Percentiles rank a stretch among this genome's conserved stretches.
phyloP scores from a whole-genome alignment of 2,888 invertebrate species.

The Cybosia mesomella region DNA sequence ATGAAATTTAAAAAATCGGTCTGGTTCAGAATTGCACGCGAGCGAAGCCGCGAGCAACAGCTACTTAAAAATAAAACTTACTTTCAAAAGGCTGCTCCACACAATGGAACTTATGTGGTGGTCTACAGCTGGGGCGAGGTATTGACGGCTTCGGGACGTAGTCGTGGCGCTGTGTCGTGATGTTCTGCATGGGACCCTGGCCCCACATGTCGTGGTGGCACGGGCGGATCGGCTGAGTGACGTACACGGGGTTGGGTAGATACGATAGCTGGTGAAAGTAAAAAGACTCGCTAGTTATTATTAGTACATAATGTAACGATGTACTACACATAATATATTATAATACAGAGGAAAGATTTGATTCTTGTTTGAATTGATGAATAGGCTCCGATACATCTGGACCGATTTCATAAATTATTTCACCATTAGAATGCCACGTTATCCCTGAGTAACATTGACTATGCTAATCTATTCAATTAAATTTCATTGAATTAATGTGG shows the following conservation, averaged over 20 bases:
- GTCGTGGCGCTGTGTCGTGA: slow-evolving; percentile 92
- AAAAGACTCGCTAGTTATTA: background rate
- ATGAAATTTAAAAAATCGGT: background rate
- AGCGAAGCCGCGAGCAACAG: no score
- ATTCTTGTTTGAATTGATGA: no score
- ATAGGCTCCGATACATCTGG: no score
- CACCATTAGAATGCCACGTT: no score
- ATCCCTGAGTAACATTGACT: no score
- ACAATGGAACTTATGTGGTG: slow-evolving; percentile 66
- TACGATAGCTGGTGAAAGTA: slow-evolving; percentile 80
- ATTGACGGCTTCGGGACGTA: slow-evolving; percentile 88
- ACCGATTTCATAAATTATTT: no score
- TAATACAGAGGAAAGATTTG: background rate
- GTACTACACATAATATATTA: no score
- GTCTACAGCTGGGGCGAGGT: slow-evolving; percentile 68
- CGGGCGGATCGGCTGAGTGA: slow-evolving; percentile 88
- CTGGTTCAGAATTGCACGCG: no score
- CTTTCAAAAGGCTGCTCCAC: slow-evolving; percentile 77
- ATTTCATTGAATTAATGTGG: no score
- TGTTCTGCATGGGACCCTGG: slow-evolving; percentile 89
- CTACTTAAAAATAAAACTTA: slow-evolving; percentile 49
- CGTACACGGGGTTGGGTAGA: slow-evolving; percentile 84
- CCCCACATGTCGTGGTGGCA: slow-evolving; percentile 88
- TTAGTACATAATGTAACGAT: background rate
- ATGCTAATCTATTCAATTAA: no score